Evolutionary conservation across 2,888 invertebrate genomes (phyloP).

Genomic region (Pherbina coryleti): DNA sequence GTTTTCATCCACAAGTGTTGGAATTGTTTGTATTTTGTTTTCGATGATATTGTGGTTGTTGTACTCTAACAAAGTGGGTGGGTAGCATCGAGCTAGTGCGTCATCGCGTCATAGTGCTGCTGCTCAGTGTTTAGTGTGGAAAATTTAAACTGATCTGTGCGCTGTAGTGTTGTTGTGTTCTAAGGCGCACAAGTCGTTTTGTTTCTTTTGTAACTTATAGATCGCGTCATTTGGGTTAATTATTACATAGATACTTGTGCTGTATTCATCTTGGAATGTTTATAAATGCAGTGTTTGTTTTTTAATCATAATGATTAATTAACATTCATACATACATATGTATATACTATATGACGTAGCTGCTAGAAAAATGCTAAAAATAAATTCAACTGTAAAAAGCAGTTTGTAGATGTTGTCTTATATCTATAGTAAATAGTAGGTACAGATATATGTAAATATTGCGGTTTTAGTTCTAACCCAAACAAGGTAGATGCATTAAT

Average conservation of each 20-base stretch:
- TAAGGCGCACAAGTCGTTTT: background rate
- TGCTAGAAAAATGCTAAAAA: too few species aligned
- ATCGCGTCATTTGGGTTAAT: conserved; percentile 19
- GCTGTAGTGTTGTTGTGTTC: background rate
- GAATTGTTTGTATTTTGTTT: background rate
- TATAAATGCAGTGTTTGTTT: background rate
- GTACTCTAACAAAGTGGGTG: background rate
- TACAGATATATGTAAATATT: background rate
- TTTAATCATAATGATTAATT: too few species aligned
- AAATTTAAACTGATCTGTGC: background rate
- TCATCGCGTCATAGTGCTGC: too few species aligned
- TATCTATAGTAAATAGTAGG: too few species aligned
- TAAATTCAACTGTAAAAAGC: too few species aligned
- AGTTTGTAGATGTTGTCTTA: too few species aligned
- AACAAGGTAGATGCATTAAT: too few species aligned
- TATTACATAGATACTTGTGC: background rate
- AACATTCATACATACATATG: too few species aligned
- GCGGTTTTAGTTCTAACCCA: background rate
- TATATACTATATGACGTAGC: too few species aligned
- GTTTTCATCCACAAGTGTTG: background rate
- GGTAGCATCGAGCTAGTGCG: background rate
- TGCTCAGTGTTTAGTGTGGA: too few species aligned
- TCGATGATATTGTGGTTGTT: background rate
- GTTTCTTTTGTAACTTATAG: background rate
- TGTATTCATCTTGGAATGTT: background rate